A percentile compares a stretch with the other conserved stretches of the same genome.
Conservation (phyloP, 2,113 vertebrate species). For the Elephas maximus region DNA sequence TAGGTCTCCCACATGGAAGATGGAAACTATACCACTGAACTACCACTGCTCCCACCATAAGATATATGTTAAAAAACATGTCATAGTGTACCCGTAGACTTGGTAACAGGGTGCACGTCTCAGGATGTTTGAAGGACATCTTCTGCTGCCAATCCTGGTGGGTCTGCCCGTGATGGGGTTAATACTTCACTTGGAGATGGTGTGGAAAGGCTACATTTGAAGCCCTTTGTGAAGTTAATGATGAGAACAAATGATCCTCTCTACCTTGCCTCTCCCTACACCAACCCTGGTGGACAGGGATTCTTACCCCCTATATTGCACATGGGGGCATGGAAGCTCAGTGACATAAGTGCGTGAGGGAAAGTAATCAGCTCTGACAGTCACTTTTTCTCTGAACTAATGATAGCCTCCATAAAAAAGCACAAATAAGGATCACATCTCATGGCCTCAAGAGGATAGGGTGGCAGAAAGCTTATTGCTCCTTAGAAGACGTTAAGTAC, state of each 20-base stretch:
- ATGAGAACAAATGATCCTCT: not conserved
- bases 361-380: not conserved
- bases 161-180: not conserved
- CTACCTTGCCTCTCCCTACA: rapidly evolving
- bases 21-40: not conserved
- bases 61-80: not conserved
- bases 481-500: constrained; percentile 18
- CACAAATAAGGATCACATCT: constrained; percentile 28
- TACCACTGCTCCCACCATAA: not conserved
- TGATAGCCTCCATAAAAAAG: not conserved
- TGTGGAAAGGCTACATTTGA: not conserved
- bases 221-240: not conserved
- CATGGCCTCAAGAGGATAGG: constrained; percentile 18
- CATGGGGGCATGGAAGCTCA: not conserved
- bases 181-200: not conserved
- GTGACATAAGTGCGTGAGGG: not conserved
- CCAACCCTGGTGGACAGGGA: not conserved
- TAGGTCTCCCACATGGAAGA: not conserved
- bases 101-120: not conserved
- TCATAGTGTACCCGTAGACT: not conserved
- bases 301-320: not conserved
- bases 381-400: not conserved
- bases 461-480: constrained; percentile 34
- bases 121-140: not conserved
- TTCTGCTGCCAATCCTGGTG: not conserved